Percentiles rank a stretch among this genome's conserved stretches.
Evolutionary conservation across 2,888 invertebrate genomes (phyloP).

Genomic region (Tachina grossa): DNA sequence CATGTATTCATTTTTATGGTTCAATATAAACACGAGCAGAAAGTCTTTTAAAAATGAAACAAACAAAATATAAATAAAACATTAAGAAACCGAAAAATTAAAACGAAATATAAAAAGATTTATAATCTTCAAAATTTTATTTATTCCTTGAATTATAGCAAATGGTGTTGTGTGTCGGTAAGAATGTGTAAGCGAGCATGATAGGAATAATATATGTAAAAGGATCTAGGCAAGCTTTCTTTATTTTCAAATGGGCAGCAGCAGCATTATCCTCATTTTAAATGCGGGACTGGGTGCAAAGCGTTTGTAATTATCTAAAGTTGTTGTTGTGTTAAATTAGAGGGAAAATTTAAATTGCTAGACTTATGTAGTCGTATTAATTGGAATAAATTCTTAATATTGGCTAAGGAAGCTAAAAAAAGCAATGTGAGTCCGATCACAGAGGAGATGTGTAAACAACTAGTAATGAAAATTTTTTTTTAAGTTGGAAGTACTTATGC

Average conservation of each 20-base stretch:
- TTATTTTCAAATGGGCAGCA: background rate
- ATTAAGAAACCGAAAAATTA: background rate
- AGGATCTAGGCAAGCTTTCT: background rate
- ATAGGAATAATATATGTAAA: background rate
- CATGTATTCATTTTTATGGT: background rate
- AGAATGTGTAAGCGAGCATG: background rate
- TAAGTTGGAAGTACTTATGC: too few relatives aligned
- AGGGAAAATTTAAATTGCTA: background rate
- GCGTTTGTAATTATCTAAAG: background rate
- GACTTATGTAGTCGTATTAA: background rate
- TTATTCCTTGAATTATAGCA: background rate
- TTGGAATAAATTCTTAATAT: background rate
- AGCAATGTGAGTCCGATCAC: too few relatives aligned
- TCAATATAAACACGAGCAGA: background rate
- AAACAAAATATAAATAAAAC: conserved; percentile 22
- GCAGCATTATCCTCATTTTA: background rate
- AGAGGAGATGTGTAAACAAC: too few relatives aligned
- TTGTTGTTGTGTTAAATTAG: conserved; percentile 6
- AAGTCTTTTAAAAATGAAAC: background rate
- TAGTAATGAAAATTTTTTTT: too few relatives aligned
- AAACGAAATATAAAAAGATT: conserved; percentile 8
- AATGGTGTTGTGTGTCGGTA: background rate
- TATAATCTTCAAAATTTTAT: conserved; percentile 8
- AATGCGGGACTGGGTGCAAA: background rate
- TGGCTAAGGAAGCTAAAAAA: too few relatives aligned